Percentiles rank a stretch among this genome's conserved stretches.
Evolutionary conservation across 2,888 invertebrate species (phyloP).

Genomic region (Thera obeliscata): DNA sequence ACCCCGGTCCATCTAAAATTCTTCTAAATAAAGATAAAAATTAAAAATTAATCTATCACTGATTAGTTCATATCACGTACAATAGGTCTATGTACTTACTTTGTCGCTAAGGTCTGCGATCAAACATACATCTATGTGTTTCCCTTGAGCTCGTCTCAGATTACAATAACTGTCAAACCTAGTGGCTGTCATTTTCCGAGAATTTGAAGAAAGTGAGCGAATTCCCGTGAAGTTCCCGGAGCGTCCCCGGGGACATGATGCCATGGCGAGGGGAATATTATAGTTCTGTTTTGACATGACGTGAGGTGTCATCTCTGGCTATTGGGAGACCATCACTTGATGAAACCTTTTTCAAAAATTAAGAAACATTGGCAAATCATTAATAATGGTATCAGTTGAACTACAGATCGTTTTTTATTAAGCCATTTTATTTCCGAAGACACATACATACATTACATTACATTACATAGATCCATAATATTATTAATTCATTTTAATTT

Average conservation of each 20-base stretch:
- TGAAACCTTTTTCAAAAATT: too few species aligned
- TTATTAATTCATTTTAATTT: too few species aligned
- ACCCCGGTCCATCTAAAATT: too few species aligned
- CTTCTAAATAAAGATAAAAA: too few species aligned
- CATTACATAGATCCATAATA: too few species aligned
- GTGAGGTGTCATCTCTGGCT: not conserved
- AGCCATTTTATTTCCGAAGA: too few species aligned
- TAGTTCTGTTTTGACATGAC: not conserved
- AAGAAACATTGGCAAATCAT: too few species aligned
- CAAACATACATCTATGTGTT: not conserved
- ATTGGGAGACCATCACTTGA: not conserved
- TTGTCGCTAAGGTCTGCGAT: not conserved
- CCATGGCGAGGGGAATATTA: not conserved
- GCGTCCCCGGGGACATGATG: not conserved
- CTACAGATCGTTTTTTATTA: too few species aligned
- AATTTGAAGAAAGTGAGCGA: constrained; percentile 11
- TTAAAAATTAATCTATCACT: too few species aligned
- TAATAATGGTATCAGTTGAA: too few species aligned
- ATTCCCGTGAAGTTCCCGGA: constrained; percentile 1
- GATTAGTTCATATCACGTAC: too few species aligned
- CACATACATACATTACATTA: too few species aligned
- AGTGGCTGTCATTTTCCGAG: constrained; percentile 2
- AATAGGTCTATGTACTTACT: not conserved
- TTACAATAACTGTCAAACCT: constrained; percentile 12
- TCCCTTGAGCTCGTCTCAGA: constrained; percentile 1